Conservation (phyloP, 2,797 vertebrate genomes). For the Alfaro cultratus region DNA sequence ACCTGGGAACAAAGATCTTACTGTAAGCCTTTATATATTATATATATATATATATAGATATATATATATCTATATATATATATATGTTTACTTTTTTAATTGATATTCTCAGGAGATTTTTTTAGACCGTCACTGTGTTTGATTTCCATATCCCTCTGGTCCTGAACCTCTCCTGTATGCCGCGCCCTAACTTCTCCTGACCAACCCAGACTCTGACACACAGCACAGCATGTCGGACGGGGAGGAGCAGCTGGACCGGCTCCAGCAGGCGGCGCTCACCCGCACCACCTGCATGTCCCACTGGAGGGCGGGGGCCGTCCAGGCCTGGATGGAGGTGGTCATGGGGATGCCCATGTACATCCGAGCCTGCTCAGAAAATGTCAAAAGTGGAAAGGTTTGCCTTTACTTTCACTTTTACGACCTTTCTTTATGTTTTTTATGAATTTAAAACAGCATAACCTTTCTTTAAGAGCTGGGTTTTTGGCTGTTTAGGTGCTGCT, state of each 20-base stretch:
- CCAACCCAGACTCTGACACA: constrained; percentile 84
- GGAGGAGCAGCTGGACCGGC: constrained; percentile 87
- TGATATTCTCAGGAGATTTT: not conserved
- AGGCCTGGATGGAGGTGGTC: constrained; percentile 91
- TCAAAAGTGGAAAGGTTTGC: constrained; percentile 89
- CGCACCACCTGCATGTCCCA: constrained; percentile 86
- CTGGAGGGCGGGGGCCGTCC: constrained; percentile 88
- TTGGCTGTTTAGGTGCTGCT: constrained; percentile 82
- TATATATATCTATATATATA: not conserved
- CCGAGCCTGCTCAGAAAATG: constrained; percentile 85
- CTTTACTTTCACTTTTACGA: constrained; percentile 1
- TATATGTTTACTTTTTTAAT: not conserved
- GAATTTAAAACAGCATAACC: not conserved
- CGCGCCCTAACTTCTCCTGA: constrained; percentile 68
- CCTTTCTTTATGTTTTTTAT: not conserved
- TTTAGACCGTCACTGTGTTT: constrained; percentile 46
- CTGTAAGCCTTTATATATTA: not conserved
- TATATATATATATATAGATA: no score
- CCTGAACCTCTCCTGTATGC: constrained; percentile 65
- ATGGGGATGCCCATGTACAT: constrained; percentile 92
- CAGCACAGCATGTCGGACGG: constrained; percentile 86
- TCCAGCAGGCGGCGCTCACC: constrained; percentile 86
- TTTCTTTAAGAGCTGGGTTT: constrained; percentile 13
- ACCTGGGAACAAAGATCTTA: not conserved
- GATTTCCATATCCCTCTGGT: constrained; percentile 65